These are phyloP conservation scores for Pachypanchax playfairii DNA, from an alignment of 2,113 vertebrate species.

Conservation along the genomic window DNA sequence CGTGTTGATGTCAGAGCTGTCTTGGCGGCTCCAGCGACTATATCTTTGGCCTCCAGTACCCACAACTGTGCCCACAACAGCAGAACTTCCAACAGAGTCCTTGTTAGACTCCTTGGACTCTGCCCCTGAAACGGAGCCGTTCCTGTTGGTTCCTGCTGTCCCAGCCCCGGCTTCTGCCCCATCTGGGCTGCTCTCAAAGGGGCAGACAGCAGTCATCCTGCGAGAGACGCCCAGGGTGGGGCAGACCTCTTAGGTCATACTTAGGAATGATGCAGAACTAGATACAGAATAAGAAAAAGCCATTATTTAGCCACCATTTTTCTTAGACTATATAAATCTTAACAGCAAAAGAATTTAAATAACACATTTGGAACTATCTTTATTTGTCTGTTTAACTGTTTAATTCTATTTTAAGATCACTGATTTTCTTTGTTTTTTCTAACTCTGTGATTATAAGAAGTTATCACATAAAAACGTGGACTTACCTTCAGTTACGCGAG, in stretches of 20 bases:
- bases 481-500: constrained; percentile 51
- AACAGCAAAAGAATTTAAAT: neutral
- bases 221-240: constrained; percentile 58
- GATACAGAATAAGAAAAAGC: constrained; percentile 1
- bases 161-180: constrained; percentile 48
- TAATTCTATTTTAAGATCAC: too few species aligned
- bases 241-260: constrained; percentile 73
- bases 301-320: neutral
- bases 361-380: neutral
- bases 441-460: neutral
- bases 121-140: constrained; percentile 43
- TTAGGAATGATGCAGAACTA: constrained; percentile 20
- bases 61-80: constrained; percentile 30
- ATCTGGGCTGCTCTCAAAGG: constrained; percentile 76
- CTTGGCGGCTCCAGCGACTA: constrained; percentile 81
- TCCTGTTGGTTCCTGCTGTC: constrained; percentile 37
- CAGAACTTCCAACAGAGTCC: constrained; percentile 45
- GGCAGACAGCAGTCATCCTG: constrained; percentile 90
- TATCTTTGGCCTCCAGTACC: constrained; percentile 61
- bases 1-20: constrained; percentile 83
- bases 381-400: too few species aligned
- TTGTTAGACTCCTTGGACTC: constrained; percentile 45
- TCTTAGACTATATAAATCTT: neutral
- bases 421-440: too few species aligned
- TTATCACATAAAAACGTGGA: neutral